Evolutionary conservation across 2,888 invertebrate species (phyloP), one percentile per base, ranked within the genome.

Genomic region (Therioaphis trifolii): DNA sequence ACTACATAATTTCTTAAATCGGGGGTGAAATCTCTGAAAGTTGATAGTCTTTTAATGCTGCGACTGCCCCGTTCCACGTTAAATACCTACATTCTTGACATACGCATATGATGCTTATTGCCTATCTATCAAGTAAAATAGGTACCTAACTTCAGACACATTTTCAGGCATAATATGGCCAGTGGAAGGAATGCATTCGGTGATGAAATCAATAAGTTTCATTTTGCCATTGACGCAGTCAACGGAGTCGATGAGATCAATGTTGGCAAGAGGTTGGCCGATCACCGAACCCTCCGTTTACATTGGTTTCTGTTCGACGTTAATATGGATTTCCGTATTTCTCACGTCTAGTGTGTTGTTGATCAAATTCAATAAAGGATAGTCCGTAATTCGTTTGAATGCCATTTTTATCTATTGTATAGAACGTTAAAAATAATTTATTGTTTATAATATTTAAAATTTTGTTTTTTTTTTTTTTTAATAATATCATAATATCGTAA

Each of bases 221-320:
- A 89, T 94, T 66, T 90, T 97, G 27, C 97, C 97, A 0, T 90
- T 97, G 24, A 97, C 97, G 0, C 93, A 94, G 87, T 94, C 96
- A 0, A 96, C 96, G 0, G 96, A 97, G 87, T 94, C 96, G 2
- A 90, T 97, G 86, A 91, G 97, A n/a, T 93, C 93, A 3, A 94
- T 96, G 88, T 89, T 96, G 55, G 95, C 95, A 75, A 91, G 94
- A 86, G 97, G 96, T 1, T 96, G 96, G 96, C 89, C 90, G 5
- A 92, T 97, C 11, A 87, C 89, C 0, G 90, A 92, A 68, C 92
- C 94, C 0, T 90, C 91, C 0, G 96, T 97, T 2, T 96, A 95
- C 89, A 90, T 91, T 24, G 97, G 97, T 0, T 97, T 95, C 88
- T 89, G 95, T 1, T 93, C 95, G 2, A 94, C 94, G 0, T 89